These are phyloP conservation scores for Crotalus viridis DNA, from an alignment of 2,113 vertebrate species.

Conservation along the genomic window DNA sequence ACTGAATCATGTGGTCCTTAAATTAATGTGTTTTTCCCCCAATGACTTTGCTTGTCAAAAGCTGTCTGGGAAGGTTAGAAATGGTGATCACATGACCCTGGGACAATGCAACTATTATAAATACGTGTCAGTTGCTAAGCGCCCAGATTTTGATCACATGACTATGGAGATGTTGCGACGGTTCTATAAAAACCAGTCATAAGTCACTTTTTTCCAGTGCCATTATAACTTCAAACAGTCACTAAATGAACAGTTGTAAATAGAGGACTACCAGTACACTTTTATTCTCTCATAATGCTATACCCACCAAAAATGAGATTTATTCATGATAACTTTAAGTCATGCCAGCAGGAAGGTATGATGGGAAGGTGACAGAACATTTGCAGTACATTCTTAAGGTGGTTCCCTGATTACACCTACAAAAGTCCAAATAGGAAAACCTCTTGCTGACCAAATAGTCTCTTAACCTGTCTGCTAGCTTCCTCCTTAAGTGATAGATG, in stretches of 20 bases:
- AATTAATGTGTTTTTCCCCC: background rate
- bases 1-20: background rate
- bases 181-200: background rate
- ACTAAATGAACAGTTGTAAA: background rate
- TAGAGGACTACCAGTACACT: background rate
- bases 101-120: background rate
- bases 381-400: background rate
- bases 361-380: background rate
- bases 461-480: background rate
- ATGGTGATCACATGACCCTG: background rate
- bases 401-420: background rate
- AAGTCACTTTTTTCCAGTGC: background rate
- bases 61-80: background rate
- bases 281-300: conserved; percentile 29
- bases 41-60: background rate
- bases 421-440: background rate
- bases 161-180: background rate
- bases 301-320: conserved; percentile 26
- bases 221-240: background rate
- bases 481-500: background rate
- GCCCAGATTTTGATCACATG: background rate
- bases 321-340: conserved; percentile 52
- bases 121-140: background rate
- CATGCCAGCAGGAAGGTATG: background rate
- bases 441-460: background rate